A percentile compares a stretch with the other conserved stretches of the same genome.
Evolutionary conservation across 1,140 invertebrate genomes (phyloP).

Genomic region (Reticulitermes speratus): DNA sequence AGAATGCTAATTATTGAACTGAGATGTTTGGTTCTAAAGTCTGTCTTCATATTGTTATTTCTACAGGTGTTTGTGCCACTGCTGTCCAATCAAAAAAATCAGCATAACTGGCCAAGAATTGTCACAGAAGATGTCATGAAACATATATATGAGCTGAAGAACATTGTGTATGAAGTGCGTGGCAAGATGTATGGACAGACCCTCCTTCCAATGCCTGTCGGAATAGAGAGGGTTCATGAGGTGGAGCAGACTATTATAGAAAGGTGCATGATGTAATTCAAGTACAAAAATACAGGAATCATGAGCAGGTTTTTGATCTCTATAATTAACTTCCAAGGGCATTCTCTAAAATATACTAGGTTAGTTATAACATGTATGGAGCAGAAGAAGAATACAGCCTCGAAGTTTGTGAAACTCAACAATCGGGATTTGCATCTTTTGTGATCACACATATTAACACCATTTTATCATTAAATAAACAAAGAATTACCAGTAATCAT

Average conservation of each 20-base stretch:
- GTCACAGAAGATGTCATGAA: slow-evolving; percentile 71
- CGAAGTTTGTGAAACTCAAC: no score
- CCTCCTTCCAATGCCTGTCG: slow-evolving; percentile 74
- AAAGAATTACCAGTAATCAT: no score
- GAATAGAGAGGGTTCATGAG: slow-evolving; percentile 65
- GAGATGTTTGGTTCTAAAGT: background rate
- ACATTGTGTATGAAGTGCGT: slow-evolving; percentile 67
- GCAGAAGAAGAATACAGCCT: no score
- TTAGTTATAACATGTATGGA: no score
- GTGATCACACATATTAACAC: no score
- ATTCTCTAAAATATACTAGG: background rate
- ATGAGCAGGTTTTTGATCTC: background rate
- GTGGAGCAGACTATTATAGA: slow-evolving; percentile 55
- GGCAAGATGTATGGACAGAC: slow-evolving; percentile 66
- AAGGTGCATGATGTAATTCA: slow-evolving; percentile 48
- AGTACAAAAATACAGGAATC: no score
- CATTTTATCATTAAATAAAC: no score
- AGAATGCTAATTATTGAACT: background rate
- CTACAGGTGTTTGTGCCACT: slow-evolving; percentile 67
- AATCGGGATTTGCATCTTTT: no score
- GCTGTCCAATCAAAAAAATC: slow-evolving; percentile 66
- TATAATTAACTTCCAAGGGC: background rate
- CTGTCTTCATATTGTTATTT: background rate
- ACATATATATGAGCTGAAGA: slow-evolving; percentile 72
- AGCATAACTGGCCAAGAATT: slow-evolving; percentile 71